Percentiles rank a stretch among this genome's conserved stretches.
phyloP scores from a whole-genome alignment of 2,888 invertebrate genomes.

The Trachelus tabidus region DNA sequence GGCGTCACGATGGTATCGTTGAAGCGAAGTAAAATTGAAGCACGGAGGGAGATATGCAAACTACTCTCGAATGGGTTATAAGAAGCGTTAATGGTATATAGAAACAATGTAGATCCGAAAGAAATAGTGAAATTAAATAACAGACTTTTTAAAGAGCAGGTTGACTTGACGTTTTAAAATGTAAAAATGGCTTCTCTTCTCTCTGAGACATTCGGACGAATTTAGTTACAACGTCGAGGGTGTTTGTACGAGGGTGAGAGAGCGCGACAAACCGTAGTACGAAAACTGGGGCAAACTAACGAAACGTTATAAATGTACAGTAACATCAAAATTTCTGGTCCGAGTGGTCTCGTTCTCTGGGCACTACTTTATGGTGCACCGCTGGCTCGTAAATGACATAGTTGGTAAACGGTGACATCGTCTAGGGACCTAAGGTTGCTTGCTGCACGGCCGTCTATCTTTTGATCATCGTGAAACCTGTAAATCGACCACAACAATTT shows the following conservation, averaged over 20 bases:
- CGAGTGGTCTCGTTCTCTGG: neutral
- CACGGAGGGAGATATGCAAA: neutral
- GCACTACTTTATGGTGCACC: neutral
- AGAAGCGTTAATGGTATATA: neutral
- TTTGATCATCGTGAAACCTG: neutral
- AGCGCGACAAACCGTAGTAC: neutral
- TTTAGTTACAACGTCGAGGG: neutral
- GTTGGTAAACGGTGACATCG: neutral
- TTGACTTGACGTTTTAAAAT: neutral
- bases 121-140: neutral
- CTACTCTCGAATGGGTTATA: neutral
- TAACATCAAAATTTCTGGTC: neutral
- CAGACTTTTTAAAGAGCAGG: neutral
- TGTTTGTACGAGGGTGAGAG: neutral
- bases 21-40: neutral
- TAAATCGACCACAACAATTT: neutral
- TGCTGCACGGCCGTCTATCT: neutral
- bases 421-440: neutral
- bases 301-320: constrained; percentile 12
- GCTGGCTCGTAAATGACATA: neutral
- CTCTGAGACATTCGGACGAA: neutral
- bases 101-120: neutral
- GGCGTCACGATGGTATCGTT: neutral
- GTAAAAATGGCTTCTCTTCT: neutral
- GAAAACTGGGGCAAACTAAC: constrained; percentile 36